Evolutionary conservation across 1,140 invertebrate genomes (phyloP).

Genomic region (Euwallacea fornicatus): DNA sequence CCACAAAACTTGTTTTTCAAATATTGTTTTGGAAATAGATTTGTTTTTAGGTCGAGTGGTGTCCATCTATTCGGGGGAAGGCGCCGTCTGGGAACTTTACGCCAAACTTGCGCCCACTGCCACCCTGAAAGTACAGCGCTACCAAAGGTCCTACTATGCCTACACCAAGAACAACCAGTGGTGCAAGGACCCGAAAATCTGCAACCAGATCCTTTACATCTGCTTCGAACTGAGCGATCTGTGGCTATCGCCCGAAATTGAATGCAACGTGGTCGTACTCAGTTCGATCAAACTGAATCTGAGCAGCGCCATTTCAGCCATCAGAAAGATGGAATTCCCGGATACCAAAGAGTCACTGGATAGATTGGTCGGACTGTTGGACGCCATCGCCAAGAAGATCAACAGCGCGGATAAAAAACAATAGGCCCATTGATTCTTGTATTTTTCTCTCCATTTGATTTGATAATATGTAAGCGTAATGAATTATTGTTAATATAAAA

Average conservation of each 20-base stretch:
- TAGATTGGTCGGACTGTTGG: conserved; percentile 34
- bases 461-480: no score
- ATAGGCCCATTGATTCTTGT: no score
- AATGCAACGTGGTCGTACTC: conserved; percentile 43
- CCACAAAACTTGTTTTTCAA: neutral
- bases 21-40: neutral
- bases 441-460: no score
- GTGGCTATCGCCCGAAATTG: conserved; percentile 44
- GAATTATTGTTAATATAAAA: no score
- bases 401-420: conserved; percentile 21
- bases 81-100: conserved; percentile 78
- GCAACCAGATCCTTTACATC: conserved; percentile 53
- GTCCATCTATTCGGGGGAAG: conserved; percentile 65
- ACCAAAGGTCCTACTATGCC: conserved; percentile 64
- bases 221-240: conserved; percentile 48
- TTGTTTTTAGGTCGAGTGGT: conserved; percentile 63
- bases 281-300: conserved; percentile 50
- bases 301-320: conserved; percentile 45
- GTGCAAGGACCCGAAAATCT: conserved; percentile 60
- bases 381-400: conserved; percentile 40
- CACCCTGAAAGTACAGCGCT: conserved; percentile 63
- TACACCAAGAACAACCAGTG: conserved; percentile 64
- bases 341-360: conserved; percentile 39
- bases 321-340: conserved; percentile 46
- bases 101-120: conserved; percentile 67